Conservation (phyloP, 2,113 vertebrate genomes). For the Malurus cyaneus region DNA sequence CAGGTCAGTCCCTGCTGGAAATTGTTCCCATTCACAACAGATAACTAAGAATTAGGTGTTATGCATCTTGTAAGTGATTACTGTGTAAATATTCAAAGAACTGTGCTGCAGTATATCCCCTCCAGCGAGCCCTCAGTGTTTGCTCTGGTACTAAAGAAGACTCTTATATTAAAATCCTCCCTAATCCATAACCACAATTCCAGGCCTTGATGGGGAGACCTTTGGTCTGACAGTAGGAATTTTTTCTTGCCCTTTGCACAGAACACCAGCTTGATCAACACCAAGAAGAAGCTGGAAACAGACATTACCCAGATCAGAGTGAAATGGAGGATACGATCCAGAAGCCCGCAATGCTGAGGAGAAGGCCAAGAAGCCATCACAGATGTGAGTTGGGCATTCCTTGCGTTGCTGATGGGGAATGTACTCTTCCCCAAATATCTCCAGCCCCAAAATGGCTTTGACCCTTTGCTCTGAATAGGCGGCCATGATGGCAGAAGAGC, state of each 20-base stretch:
- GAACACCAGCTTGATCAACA: no score
- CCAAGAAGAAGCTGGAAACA: constrained; percentile 21
- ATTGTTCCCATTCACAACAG: background rate
- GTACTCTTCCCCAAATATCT: no score
- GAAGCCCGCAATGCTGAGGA: constrained; percentile 81
- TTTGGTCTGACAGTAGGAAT: no score
- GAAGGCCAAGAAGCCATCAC: constrained; percentile 81
- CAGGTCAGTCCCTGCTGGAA: background rate
- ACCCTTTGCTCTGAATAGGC: constrained; percentile 29
- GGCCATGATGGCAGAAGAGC: constrained; percentile 91
- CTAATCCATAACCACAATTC: background rate
- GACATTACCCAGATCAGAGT: constrained; percentile 83
- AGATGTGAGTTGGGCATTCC: background rate
- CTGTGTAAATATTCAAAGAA: background rate
- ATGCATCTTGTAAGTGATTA: background rate
- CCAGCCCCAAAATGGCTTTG: no score
- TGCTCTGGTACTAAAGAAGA: background rate
- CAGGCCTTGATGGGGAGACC: no score
- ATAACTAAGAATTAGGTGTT: background rate
- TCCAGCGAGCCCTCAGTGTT: background rate
- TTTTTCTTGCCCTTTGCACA: no score
- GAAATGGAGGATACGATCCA: constrained; percentile 78
- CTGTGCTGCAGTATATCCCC: background rate
- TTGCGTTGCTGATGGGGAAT: no score
- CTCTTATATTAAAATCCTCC: background rate